Evolutionary conservation across 2,888 invertebrate species (phyloP).

Genomic region (Neocrepidodera transversa): DNA sequence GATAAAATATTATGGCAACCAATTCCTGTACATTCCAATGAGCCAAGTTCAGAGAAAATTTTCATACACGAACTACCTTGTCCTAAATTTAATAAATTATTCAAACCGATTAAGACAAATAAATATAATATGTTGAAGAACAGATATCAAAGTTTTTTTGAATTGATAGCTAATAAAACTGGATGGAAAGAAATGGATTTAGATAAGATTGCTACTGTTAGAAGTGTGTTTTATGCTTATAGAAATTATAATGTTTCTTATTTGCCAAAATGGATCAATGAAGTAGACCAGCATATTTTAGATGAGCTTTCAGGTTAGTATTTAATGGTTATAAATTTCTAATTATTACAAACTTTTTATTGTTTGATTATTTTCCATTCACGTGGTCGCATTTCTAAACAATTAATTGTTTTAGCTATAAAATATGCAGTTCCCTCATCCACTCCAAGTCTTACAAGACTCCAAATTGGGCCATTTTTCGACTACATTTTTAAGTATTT

Average conservation of each 20-base stretch:
- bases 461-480: constrained; percentile 67
- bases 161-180: constrained; percentile 5
- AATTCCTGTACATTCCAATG: constrained; percentile 73
- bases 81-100: constrained; percentile 68
- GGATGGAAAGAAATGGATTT: constrained; percentile 62
- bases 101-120: constrained; percentile 50
- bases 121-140: constrained; percentile 46
- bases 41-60: constrained; percentile 61
- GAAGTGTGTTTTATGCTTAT: constrained; percentile 49
- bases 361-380: not conserved
- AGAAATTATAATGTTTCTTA: constrained; percentile 20
- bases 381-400: not conserved
- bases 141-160: constrained; percentile 62
- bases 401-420: constrained; percentile 13
- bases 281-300: not conserved
- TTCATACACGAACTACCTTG: constrained; percentile 65
- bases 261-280: constrained; percentile 13
- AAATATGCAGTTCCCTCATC: not conserved
- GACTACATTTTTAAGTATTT: constrained; percentile 71
- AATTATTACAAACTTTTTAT: no score
- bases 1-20: constrained; percentile 68
- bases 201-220: constrained; percentile 65
- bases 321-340: no score
- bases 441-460: constrained; percentile 60
- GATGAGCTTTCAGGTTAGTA: constrained; percentile 7